phyloP scores from a whole-genome alignment of 2,888 invertebrate genomes.

The Drosophila neonasuta region DNA sequence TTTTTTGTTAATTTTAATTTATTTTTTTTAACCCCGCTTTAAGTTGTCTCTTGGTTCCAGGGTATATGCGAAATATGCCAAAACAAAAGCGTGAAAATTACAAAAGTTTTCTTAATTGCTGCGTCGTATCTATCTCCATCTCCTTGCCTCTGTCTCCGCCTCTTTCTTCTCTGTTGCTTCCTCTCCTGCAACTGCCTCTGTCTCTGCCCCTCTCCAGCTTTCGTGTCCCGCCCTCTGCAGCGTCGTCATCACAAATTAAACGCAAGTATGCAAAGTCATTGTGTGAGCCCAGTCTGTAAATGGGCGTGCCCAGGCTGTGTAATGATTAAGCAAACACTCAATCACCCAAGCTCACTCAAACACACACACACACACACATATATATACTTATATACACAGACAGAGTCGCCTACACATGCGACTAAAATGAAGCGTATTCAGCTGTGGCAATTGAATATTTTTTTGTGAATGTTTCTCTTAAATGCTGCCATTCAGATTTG shows the following conservation, averaged over 20 bases:
- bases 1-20: neutral
- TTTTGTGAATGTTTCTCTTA: slow-evolving; percentile 13
- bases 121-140: slow-evolving; percentile 18
- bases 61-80: slow-evolving; percentile 41
- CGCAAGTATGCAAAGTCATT: slow-evolving; percentile 75
- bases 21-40: neutral
- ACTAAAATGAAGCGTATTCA: slow-evolving; percentile 54
- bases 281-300: slow-evolving; percentile 25
- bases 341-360: slow-evolving; percentile 25
- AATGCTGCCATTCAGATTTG: slow-evolving; percentile 19
- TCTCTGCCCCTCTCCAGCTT: neutral
- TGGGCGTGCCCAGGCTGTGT: slow-evolving; percentile 48
- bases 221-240: neutral
- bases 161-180: neutral
- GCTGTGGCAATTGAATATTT: slow-evolving; percentile 60
- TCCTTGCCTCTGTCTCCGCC: neutral
- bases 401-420: slow-evolving; percentile 17
- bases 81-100: slow-evolving; percentile 72
- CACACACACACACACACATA: neutral
- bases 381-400: slow-evolving; percentile 1
- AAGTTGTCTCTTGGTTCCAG: neutral
- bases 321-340: slow-evolving; percentile 65
- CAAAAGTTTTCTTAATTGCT: slow-evolving; percentile 76
- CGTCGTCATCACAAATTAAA: slow-evolving; percentile 63
- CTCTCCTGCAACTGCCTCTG: no score